Percentiles rank a stretch among this genome's conserved stretches.
Conservation (phyloP, 2,797 vertebrate genomes). For the Orientallactaga sibirica region DNA sequence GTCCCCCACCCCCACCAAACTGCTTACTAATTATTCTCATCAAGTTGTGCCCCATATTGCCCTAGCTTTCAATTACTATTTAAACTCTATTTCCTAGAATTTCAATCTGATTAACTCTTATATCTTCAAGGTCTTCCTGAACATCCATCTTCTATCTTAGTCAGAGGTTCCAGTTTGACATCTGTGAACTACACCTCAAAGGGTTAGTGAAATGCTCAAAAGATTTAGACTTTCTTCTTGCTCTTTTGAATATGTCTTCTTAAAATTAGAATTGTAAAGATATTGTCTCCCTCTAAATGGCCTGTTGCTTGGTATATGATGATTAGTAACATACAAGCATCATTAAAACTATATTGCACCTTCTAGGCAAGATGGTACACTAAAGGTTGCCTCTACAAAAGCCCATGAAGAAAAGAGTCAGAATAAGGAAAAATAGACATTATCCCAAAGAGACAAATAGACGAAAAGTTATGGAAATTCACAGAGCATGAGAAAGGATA, state of each 20-base stretch:
- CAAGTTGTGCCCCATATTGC: not conserved
- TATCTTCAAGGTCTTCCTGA: not conserved
- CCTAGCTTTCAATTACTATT: not conserved
- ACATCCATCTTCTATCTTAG: not conserved
- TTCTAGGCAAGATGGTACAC: not conserved
- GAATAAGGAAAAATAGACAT: not conserved
- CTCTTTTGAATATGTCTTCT: not conserved
- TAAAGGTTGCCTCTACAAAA: not conserved
- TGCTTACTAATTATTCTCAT: not conserved
- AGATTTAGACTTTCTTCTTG: constrained; percentile 21
- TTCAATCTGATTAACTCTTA: not conserved
- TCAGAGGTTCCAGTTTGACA: not conserved
- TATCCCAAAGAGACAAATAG: not conserved
- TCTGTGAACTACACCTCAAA: not conserved
- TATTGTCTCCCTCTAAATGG: not conserved
- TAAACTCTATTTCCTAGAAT: not conserved
- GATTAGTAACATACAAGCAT: not conserved
- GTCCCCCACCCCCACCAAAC: not conserved
- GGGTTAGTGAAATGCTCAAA: constrained; percentile 3
- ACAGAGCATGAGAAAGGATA: not conserved
- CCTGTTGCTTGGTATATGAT: not conserved
- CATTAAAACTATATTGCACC: not conserved
- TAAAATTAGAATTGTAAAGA: not conserved
- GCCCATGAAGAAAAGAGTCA: not conserved
- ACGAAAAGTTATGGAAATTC: not conserved